phyloP scores from a whole-genome alignment of 2,113 vertebrate genomes.

The Cnemophilus loriae region DNA sequence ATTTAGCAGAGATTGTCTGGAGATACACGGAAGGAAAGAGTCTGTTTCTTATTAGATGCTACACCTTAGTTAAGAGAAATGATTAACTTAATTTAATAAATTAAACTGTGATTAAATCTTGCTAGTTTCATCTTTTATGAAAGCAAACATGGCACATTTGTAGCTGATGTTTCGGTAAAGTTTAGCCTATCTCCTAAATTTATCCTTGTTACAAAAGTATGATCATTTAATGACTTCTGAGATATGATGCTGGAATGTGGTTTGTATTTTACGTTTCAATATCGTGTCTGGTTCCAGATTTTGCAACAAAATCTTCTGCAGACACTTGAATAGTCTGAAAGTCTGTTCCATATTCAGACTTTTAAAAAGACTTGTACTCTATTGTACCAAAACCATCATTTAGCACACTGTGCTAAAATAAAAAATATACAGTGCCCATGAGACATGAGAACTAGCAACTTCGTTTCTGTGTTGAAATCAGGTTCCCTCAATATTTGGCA shows the following conservation, averaged over 20 bases:
- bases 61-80: not conserved
- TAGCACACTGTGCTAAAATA: not conserved
- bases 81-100: not conserved
- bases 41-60: not conserved
- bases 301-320: not conserved
- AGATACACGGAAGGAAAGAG: not conserved
- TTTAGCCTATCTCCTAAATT: not conserved
- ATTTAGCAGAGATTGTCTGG: not conserved
- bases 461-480: not conserved
- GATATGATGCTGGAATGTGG: not conserved
- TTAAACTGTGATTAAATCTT: conserved; percentile 6
- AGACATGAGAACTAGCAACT: not conserved
- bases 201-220: not conserved
- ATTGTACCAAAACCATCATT: not conserved
- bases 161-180: not conserved
- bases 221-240: not conserved
- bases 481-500: not conserved
- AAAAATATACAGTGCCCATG: not conserved
- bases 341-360: not conserved
- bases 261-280: not conserved
- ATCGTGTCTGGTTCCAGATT: not conserved
- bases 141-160: not conserved
- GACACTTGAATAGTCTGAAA: not conserved
- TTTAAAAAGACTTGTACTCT: not conserved
- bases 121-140: not conserved